phyloP scores from a whole-genome alignment of 2,888 invertebrate species.

The Galerucella pusilla region DNA sequence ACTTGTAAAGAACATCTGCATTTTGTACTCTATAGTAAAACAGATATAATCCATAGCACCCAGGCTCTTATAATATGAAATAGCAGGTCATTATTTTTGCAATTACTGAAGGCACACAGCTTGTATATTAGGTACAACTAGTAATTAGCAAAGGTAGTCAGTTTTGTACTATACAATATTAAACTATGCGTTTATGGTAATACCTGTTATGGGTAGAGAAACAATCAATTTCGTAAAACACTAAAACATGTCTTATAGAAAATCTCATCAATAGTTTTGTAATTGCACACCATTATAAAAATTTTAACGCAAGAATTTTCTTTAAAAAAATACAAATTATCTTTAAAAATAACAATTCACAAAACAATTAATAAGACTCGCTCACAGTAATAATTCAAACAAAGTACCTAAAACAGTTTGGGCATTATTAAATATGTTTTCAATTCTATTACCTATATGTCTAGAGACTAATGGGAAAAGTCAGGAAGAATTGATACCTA shows the following conservation, averaged over 20 bases:
- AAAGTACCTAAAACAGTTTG: slow-evolving; percentile 12
- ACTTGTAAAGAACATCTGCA: slow-evolving; percentile 48
- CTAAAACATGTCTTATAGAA: slow-evolving; percentile 26
- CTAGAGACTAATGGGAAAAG: no score
- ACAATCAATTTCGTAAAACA: slow-evolving; percentile 40
- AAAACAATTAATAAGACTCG: slow-evolving; percentile 2
- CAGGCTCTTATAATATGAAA: slow-evolving; percentile 64
- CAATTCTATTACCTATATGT: background rate
- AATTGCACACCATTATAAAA: background rate
- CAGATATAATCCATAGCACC: slow-evolving; percentile 64
- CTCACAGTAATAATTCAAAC: slow-evolving; percentile 4
- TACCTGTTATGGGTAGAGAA: slow-evolving; percentile 29
- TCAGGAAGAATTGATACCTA: no score
- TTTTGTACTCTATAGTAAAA: slow-evolving; percentile 55
- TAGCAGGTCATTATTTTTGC: slow-evolving; percentile 72
- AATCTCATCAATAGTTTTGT: slow-evolving; percentile 21
- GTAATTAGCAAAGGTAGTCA: slow-evolving; percentile 67
- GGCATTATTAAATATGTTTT: background rate
- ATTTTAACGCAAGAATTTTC: background rate
- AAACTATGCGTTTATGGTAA: slow-evolving; percentile 56
- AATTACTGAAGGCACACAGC: slow-evolving; percentile 89
- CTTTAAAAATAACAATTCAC: background rate
- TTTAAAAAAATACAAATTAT: background rate
- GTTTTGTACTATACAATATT: slow-evolving; percentile 66
- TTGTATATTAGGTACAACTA: slow-evolving; percentile 66